Percentiles rank a stretch among this genome's conserved stretches.
phyloP scores from a whole-genome alignment of 2,113 vertebrate genomes.

The Sminthopsis crassicaudata region DNA sequence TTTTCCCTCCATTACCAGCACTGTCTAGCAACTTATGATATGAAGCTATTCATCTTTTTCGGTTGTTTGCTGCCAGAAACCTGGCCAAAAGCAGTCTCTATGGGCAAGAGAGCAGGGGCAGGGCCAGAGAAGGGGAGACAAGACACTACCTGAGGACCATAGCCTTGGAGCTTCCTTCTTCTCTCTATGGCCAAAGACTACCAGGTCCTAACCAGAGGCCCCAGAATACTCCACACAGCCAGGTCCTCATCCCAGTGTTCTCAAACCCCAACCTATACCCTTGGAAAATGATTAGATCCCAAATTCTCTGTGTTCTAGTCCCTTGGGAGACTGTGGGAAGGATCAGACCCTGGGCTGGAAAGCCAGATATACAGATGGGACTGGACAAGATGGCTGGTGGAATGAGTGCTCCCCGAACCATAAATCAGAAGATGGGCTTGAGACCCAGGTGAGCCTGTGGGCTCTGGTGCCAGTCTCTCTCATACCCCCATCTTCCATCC shows the following conservation, averaged over 20 bases:
- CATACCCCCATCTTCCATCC: too few relatives aligned
- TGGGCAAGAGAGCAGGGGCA: neutral
- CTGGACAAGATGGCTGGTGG: too few relatives aligned
- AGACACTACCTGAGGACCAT: fast-evolving
- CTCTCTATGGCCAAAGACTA: neutral
- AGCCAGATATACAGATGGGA: too few relatives aligned
- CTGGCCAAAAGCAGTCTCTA: neutral
- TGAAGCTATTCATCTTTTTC: neutral
- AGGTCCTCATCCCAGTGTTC: neutral
- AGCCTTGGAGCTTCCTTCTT: neutral
- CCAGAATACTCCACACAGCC: neutral
- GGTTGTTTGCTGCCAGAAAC: neutral
- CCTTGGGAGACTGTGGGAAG: too few relatives aligned
- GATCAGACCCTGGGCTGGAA: too few relatives aligned
- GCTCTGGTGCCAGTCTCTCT: too few relatives aligned
- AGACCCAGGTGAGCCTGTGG: too few relatives aligned
- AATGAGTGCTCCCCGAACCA: too few relatives aligned
- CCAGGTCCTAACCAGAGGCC: neutral
- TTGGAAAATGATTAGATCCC: neutral
- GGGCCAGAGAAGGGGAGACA: neutral
- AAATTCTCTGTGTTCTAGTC: neutral
- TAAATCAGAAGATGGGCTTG: too few relatives aligned
- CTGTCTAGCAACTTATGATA: neutral
- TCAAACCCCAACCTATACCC: neutral
- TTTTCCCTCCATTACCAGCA: neutral